A percentile compares a stretch with the other conserved stretches of the same genome.
Conservation (phyloP, 2,888 invertebrate species). For the Sinelater perroti region DNA sequence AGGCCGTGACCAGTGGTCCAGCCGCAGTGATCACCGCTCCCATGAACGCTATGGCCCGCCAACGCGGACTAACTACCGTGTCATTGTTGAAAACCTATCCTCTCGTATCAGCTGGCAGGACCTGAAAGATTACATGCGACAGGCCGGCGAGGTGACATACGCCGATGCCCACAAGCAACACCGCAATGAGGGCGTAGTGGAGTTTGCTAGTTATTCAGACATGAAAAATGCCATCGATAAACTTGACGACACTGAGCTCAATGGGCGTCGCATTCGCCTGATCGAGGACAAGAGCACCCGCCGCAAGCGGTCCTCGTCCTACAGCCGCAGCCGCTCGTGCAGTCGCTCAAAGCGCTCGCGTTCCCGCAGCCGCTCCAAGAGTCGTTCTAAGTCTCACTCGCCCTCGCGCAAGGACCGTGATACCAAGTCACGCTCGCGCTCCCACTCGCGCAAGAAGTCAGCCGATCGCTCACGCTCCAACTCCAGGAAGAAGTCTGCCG, state of each 20-base stretch:
- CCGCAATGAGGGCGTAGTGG: slow-evolving; percentile 95
- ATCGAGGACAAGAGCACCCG: slow-evolving; percentile 84
- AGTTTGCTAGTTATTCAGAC: slow-evolving; percentile 94
- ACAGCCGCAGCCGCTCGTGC: slow-evolving; percentile 62
- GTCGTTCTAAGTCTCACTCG: slow-evolving; percentile 40
- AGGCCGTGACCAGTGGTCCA: slow-evolving; percentile 66
- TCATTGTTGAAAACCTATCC: slow-evolving; percentile 97
- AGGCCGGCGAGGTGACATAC: slow-evolving; percentile 98
- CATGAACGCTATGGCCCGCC: slow-evolving; percentile 94
- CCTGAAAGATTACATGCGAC: slow-evolving; percentile 99
- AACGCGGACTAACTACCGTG: slow-evolving; percentile 95
- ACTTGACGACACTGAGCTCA: slow-evolving; percentile 94
- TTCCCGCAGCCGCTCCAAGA: slow-evolving; percentile 57
- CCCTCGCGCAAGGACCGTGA: slow-evolving; percentile 34
- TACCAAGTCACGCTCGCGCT: slow-evolving; percentile 56
- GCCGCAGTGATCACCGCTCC: slow-evolving; percentile 45
- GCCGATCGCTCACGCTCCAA: slow-evolving; percentile 53
- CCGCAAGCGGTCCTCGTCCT: slow-evolving; percentile 61
- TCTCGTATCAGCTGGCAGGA: slow-evolving; percentile 99
- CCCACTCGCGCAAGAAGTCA: slow-evolving; percentile 56
- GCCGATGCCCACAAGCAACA: slow-evolving; percentile 97
- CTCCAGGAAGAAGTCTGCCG: slow-evolving; percentile 33
- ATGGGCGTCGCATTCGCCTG: slow-evolving; percentile 91
- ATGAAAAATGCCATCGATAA: slow-evolving; percentile 97
- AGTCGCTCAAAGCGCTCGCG: slow-evolving; percentile 63